Evolutionary conservation across 1,140 invertebrate species (phyloP), one percentile per base, ranked within the genome.

Genomic region (Neuroterus valhalla): DNA sequence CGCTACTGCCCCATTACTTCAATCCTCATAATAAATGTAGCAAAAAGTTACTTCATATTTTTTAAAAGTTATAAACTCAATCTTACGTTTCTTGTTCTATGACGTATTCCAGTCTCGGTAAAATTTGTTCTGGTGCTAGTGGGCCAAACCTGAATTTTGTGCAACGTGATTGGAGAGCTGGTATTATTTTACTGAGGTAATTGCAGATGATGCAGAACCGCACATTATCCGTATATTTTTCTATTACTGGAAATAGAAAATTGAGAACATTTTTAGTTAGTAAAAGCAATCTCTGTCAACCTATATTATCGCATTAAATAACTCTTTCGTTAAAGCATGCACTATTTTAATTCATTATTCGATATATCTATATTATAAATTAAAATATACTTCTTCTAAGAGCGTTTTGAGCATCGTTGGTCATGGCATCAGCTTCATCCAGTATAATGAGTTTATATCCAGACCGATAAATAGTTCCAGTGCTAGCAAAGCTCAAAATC

Each of bases 341-440:
- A 31, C 31, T 31, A 31, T 5, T 31, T 31, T 31, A 3, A 31
- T 6, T 3, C 4, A 31, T 31, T 31, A 31, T 31, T 31, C 31
- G 8, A 62, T 66, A 52, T 48, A 15, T 52, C 45, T 66, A 75
- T 67, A 67, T 72, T 67, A 46, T 68, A 78, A 67, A 62, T 52
- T 11, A 62, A 73, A 45, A 80, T 91, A 93, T 92, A 97, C 96
- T 97, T 94, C 98, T 94, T 81, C 98, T 92, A 2, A 99, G 91
- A 42, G 98, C 98, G 94, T 99, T 99, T 89, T 99, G 99, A 3
- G 99, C 99, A 94, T 99, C 98, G 87, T 97, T 96, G 3, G 99
- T 99, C 99, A 99, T 99, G 2, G 98, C 97, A 93, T 99, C 99
- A 11, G 98, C 98, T 93, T 99, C 99, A 93, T 99, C 99, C 12